Percentiles rank a stretch among this genome's conserved stretches.
Evolutionary conservation across 2,113 vertebrate species (phyloP).

Genomic region (Hydrochoerus hydrochaeris): DNA sequence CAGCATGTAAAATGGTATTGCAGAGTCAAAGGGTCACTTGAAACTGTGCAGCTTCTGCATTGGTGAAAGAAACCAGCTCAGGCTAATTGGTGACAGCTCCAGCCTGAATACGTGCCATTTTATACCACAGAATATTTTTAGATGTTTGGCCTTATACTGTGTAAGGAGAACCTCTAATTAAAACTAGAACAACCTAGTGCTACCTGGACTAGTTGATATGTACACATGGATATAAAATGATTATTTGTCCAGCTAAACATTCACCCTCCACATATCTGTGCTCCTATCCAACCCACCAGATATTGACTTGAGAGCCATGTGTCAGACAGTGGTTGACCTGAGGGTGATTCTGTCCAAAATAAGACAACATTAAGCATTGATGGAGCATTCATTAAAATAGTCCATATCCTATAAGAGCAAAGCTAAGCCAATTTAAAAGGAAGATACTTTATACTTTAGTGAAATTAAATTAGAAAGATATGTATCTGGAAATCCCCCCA

Average conservation of each 20-base stretch:
- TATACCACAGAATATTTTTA: neutral
- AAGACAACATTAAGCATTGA: neutral
- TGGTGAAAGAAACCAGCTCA: conserved; percentile 26
- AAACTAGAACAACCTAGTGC: neutral
- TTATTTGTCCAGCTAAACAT: conserved; percentile 8
- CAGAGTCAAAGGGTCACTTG: neutral
- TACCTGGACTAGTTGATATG: neutral
- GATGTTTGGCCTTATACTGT: neutral
- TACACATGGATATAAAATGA: neutral
- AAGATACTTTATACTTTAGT: neutral
- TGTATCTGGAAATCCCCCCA: neutral
- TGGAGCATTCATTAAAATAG: neutral
- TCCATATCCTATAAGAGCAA: neutral
- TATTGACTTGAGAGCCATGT: neutral
- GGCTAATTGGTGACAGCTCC: neutral
- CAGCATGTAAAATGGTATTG: neutral
- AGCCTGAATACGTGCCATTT: neutral
- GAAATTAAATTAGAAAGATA: conserved; percentile 43
- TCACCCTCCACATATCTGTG: neutral
- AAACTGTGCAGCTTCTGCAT: neutral
- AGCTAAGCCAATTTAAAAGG: conserved; percentile 50
- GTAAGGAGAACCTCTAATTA: neutral
- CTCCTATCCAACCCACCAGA: neutral
- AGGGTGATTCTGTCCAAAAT: neutral
- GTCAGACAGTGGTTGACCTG: neutral